Evolutionary conservation across 2,888 invertebrate species (phyloP).

Genomic region (Listrodromus nycthemerus): DNA sequence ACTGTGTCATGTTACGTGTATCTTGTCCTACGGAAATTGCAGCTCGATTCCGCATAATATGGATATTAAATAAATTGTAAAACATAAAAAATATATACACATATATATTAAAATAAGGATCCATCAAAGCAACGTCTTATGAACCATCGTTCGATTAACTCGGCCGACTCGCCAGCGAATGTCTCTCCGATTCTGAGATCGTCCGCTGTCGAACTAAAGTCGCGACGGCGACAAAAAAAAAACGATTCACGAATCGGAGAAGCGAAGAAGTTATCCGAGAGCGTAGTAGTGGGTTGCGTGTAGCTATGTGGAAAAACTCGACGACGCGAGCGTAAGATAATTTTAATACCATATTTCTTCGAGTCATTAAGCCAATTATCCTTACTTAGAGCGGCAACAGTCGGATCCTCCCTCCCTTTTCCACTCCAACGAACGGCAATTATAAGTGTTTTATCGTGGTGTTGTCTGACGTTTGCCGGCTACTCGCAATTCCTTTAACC

Average conservation of each 20-base stretch:
- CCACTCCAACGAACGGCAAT: constrained; percentile 73
- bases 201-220: neutral
- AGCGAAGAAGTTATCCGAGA: constrained; percentile 27
- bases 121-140: neutral
- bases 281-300: constrained; percentile 49
- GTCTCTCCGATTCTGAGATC: neutral
- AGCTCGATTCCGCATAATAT: neutral
- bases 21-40: neutral
- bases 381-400: constrained; percentile 68
- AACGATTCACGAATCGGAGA: neutral
- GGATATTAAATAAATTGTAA: neutral
- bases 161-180: constrained; percentile 39
- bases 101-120: neutral
- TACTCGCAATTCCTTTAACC: constrained; percentile 28
- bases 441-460: constrained; percentile 75
- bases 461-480: constrained; percentile 50
- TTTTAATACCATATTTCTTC: constrained; percentile 74
- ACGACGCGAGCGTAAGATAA: constrained; percentile 54
- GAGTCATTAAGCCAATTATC: constrained; percentile 75
- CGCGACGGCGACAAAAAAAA: neutral
- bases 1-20: too few species aligned
- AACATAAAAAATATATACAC: neutral
- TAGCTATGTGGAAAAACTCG: constrained; percentile 37
- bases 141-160: constrained; percentile 10
- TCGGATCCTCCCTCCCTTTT: constrained; percentile 57